phyloP scores from a whole-genome alignment of 2,888 invertebrate genomes.

The Agonum fuliginosum region DNA sequence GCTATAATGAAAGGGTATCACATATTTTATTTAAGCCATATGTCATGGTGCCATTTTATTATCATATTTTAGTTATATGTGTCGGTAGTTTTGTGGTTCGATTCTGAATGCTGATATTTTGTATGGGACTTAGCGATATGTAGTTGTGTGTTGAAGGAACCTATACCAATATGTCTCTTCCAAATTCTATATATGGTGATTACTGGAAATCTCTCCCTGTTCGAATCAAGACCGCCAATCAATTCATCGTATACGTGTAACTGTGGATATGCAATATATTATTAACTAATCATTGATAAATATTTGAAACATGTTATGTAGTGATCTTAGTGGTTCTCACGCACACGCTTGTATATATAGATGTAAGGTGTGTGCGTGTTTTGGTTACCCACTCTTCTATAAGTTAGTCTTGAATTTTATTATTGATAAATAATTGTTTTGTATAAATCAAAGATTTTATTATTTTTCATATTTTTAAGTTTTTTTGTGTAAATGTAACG shows the following conservation, averaged over 20 bases:
- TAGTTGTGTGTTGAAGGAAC: constrained; percentile 42
- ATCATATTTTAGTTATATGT: constrained; percentile 28
- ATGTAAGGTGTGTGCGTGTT: constrained; percentile 26
- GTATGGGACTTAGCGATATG: constrained; percentile 32
- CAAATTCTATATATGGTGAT: constrained; percentile 45
- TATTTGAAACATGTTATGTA: constrained; percentile 52
- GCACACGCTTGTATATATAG: constrained; percentile 38
- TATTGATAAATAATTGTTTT: constrained; percentile 66
- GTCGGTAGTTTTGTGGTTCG: constrained; percentile 34
- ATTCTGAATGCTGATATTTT: constrained; percentile 39
- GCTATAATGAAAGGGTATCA: not conserved
- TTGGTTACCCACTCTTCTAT: constrained; percentile 51
- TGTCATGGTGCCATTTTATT: constrained; percentile 41
- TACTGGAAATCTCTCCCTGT: constrained; percentile 53
- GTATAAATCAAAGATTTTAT: constrained; percentile 69
- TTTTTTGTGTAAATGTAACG: constrained; percentile 62
- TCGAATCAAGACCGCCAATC: constrained; percentile 47
- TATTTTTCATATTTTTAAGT: constrained; percentile 66
- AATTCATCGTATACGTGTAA: constrained; percentile 60
- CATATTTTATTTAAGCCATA: constrained; percentile 35
- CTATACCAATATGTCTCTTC: constrained; percentile 43
- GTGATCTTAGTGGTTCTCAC: constrained; percentile 44
- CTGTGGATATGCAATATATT: constrained; percentile 50
- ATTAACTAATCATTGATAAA: constrained; percentile 45
- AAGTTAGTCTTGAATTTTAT: constrained; percentile 50